A percentile compares a stretch with the other conserved stretches of the same genome.
Conservation (phyloP, 64 coral and sea anemone genomes). For the Cladopsammia gracilis region DNA sequence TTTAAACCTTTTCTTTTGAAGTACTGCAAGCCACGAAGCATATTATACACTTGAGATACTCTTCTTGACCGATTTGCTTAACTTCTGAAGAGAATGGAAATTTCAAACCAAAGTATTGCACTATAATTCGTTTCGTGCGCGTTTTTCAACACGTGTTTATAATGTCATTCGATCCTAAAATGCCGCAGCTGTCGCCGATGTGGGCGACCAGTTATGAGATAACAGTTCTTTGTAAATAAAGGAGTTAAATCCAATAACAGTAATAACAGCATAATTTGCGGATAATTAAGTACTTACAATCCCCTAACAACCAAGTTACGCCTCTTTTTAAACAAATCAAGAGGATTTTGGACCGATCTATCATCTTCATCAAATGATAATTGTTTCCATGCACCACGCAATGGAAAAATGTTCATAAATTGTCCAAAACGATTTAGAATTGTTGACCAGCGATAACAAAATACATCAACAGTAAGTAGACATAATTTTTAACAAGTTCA, state of each 20-base stretch:
- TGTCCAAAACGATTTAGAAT: not conserved
- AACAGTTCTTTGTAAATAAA: conserved; percentile 46
- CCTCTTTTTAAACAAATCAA: conserved; percentile 45
- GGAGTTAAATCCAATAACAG: conserved; percentile 11
- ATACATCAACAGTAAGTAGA: not conserved
- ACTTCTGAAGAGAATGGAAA: not conserved
- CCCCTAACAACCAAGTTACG: conserved; percentile 40
- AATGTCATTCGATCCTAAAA: not conserved
- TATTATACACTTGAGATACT: not conserved
- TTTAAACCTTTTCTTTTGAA: not conserved
- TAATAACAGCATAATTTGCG: conserved; percentile 49
- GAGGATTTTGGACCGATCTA: conserved; percentile 41
- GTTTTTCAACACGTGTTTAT: conserved; percentile 31
- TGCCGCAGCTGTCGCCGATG: conserved; percentile 7
- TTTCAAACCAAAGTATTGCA: not conserved
- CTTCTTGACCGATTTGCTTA: not conserved
- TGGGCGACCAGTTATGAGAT: conserved; percentile 30
- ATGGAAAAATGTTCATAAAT: not conserved
- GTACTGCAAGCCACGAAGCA: not conserved
- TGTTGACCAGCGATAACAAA: not conserved
- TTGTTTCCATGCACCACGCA: conserved; percentile 24
- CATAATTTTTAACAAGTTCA: no score
- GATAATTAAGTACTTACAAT: conserved; percentile 50
- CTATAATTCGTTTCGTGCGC: conserved; percentile 1
- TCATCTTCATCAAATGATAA: conserved; percentile 42